Base-by-base conservation (phyloP, 2,113 vertebrate species). In the Synodontis membranacea region DNA sequence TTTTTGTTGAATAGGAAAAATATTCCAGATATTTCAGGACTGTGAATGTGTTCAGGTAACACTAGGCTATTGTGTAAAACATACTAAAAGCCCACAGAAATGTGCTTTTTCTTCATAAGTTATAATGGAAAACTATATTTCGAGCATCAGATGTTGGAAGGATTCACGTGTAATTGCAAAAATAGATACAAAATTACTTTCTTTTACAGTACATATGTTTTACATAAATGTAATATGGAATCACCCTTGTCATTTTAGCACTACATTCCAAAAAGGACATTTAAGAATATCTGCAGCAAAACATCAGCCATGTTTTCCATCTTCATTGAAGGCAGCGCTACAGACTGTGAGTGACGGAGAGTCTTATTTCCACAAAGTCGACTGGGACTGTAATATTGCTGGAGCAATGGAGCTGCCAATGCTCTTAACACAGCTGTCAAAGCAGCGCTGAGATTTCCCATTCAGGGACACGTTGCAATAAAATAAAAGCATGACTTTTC, bases 391-490 rank as follows among this genome's bases (percentile, higher is more conserved):
- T 83, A 70, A 70, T 83, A 39, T 68, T 28, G 25, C 70, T 76
- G 52, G 58, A 88, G 75, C 81, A 80, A 70, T 76, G 15, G 34
- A 76, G 48, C 86, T 85, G 70, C 83, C 84, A 79, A 50, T 60
- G 86, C 86, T 78, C 84, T 62, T 87, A 89, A 58, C 42, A 74
- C 50, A 48, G 80, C 83, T 87, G 83, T 87, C 85, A 82, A 72
- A 84, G 70, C 83, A 48, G 70, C 68, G 48, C 74, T 44, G 54
- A 83, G 76, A 84, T 84, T 86, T 89, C 81, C 84, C 60, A 84
- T 62, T 52, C 56, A 9, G 25, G 50, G 48, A 86, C 64, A 86
- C 52, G 34, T 88, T 89, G 84, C n/a, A n/a, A n/a, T n/a, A n/a
- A n/a, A n/a, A 64, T 89, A 86, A 88, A 60, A 60, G 80, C 12